phyloP scores from a whole-genome alignment of 2,797 vertebrate species.

The Alosa sapidissima region DNA sequence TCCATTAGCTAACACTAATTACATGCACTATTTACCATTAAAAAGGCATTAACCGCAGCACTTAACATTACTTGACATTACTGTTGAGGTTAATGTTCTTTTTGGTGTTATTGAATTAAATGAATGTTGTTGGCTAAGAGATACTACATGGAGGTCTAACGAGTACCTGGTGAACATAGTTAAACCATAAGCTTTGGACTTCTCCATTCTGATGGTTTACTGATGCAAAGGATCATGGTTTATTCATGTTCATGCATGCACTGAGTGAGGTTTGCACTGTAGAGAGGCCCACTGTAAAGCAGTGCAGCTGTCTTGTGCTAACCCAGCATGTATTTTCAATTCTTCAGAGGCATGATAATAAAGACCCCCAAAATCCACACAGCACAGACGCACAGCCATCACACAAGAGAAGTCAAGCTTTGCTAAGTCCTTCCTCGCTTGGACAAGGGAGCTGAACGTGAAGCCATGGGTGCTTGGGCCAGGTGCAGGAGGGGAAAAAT shows the following conservation, averaged over 20 bases:
- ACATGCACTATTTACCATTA: constrained; percentile 7
- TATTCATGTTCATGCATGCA: neutral
- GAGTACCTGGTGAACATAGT: neutral
- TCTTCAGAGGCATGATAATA: neutral
- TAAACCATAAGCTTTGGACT: neutral
- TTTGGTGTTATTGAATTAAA: neutral
- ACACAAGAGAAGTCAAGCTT: neutral
- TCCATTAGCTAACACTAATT: neutral
- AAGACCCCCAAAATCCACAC: neutral
- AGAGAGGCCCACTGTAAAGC: neutral
- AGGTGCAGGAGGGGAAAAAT: constrained; percentile 9
- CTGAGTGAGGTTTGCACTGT: neutral
- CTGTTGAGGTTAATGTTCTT: neutral
- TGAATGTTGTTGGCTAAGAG: neutral
- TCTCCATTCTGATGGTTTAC: neutral
- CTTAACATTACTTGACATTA: neutral
- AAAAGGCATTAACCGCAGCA: constrained; percentile 11
- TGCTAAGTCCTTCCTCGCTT: neutral
- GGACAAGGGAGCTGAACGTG: neutral
- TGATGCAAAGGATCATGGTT: neutral
- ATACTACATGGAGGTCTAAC: neutral
- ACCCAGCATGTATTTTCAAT: neutral
- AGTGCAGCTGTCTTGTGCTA: neutral
- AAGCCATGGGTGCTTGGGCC: neutral
- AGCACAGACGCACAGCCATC: neutral